Evolutionary conservation across 2,888 invertebrate genomes (phyloP), one percentile per base, ranked within the genome.

Genomic region (Diplolepis rosae): DNA sequence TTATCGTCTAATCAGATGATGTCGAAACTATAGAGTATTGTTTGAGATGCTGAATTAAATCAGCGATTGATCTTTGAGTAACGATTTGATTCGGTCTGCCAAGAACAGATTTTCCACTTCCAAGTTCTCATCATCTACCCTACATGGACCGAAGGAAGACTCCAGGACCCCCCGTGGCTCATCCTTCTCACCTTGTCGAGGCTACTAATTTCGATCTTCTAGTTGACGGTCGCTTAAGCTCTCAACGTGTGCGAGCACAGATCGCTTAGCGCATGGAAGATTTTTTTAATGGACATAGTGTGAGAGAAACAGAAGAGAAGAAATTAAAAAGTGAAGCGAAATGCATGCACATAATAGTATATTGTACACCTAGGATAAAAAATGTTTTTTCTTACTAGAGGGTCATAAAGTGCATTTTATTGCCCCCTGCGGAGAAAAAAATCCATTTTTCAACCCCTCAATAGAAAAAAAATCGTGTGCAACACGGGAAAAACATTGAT

Each of bases 311-410:
- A 70, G 71, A 70, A 65, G 45, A 22, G 65, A 48, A 70, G 69
- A 69, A 52, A 72, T 48, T 72, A 73, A 73, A 70, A 72, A 72
- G 68, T 67, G 68, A 72, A 72, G 66, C 66, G 66, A n/a, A n/a
- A n/a, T n/a, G n/a, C n/a, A n/a, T n/a, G n/a, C n/a, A n/a, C n/a
- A n/a, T n/a, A n/a, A n/a, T n/a, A n/a, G n/a, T n/a, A n/a, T n/a
- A n/a, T n/a, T 71, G 72, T 65, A 67, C 73, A 70, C 70, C 7
- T n/a, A n/a, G n/a, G n/a, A n/a, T n/a, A n/a, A n/a, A n/a, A n/a
- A n/a, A n/a, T n/a, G n/a, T n/a, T n/a, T n/a, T n/a, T n/a, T n/a
- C n/a, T n/a, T n/a, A n/a, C n/a, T n/a, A n/a, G n/a, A n/a, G n/a
- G n/a, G n/a, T n/a, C n/a, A n/a, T n/a, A n/a, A n/a, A n/a, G n/a